These are phyloP conservation scores for Nasua narica DNA, from an alignment of 2,797 vertebrate species.

Conservation along the genomic window DNA sequence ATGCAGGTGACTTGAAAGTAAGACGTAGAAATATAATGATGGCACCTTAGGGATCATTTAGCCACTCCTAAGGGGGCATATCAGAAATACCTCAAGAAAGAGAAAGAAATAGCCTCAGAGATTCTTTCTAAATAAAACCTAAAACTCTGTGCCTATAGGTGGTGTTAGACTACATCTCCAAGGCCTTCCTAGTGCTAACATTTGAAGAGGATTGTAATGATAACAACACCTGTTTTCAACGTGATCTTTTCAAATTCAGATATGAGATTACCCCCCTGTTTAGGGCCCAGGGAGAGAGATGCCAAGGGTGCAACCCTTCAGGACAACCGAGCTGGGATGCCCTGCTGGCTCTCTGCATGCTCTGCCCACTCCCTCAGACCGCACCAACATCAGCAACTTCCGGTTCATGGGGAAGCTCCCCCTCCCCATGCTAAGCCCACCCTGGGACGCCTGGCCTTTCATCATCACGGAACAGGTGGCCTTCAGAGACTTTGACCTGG, in stretches of 20 bases:
- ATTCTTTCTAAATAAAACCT: neutral
- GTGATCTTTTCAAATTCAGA: neutral
- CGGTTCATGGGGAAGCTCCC: neutral
- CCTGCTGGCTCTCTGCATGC: neutral
- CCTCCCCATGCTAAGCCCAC: neutral
- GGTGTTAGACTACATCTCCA: neutral
- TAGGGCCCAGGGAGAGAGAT: neutral
- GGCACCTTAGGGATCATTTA: neutral
- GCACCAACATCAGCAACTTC: neutral
- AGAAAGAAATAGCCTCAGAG: neutral
- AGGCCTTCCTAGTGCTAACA: neutral
- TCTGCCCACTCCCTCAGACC: rapidly evolving
- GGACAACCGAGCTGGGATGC: neutral
- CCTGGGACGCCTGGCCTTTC: neutral
- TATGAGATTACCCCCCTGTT: neutral
- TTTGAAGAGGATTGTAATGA: neutral
- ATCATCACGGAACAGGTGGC: rapidly evolving
- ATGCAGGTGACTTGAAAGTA: neutral
- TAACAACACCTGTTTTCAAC: neutral
- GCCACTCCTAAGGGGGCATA: neutral
- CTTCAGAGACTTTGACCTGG: neutral
- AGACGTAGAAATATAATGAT: neutral
- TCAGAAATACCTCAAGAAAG: neutral
- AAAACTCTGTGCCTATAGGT: neutral
- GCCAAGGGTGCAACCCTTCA: neutral